Base-by-base conservation (phyloP, 2,797 vertebrate genomes). In the Rachycentron canadum region DNA sequence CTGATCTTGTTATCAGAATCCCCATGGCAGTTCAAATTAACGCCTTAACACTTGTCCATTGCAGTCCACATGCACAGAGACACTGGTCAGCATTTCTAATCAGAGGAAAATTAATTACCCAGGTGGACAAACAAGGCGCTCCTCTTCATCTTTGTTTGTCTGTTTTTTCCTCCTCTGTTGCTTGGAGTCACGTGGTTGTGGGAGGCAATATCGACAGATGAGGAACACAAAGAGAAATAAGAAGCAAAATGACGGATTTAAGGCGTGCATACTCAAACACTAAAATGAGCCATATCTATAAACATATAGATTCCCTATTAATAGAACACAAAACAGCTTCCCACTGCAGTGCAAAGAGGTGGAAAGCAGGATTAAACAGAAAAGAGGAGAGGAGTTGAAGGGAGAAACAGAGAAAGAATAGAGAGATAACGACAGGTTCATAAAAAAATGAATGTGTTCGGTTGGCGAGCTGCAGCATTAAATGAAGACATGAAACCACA, bases 11-110 rank as follows among this genome's bases (percentile, higher is more conserved):
- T 91, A 90, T 95, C 94, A 87, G 94, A 71, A 16, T 25, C 23
- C 92, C 95, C 91, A 88, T 91, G 93, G 93, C 95, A 95, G 95
- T 95, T 96, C 76, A 91, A 88, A 90, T 62, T 45, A 74, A 81
- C 23, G 45, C 81, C 83, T 88, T 86, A 62, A 38, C 73, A 64
- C 73, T 63, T 55, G 32, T 70, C 66, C 47, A 30, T 13, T 77
- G 65, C 8, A 30, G 61, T 6, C 56, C 21, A 10, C 7, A 38
- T 21, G 19, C 7, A 30, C 17, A 38, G 0, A 47, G 13, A 65
- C 26, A 53, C 47, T 26, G 30, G 47, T 76, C 58, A 68, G 49
- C 47, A 55, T 65, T 67, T 71, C 36, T 49, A 69, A 75, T 81
- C 8, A n/a, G 25, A 49, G 21, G 53, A 7, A 53, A 74, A 82